Percentiles rank a stretch among this genome's conserved stretches.
Evolutionary conservation across 2,888 invertebrate species (phyloP).

Genomic region (Chrysina gloriosa): DNA sequence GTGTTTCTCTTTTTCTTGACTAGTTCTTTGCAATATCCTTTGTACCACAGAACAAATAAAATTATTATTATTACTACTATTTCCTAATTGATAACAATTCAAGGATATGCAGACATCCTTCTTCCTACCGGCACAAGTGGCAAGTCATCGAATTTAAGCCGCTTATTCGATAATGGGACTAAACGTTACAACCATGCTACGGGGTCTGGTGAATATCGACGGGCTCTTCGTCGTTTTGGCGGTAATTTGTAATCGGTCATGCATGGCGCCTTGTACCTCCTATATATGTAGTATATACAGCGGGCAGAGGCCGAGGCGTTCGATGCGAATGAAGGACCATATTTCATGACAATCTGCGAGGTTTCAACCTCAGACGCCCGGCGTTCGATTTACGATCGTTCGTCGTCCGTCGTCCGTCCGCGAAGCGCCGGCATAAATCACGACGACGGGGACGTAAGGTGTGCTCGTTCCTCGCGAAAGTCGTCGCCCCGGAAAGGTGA

Average conservation of each 20-base stretch:
- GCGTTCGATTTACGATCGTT: conserved; percentile 60
- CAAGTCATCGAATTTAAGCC: too few species aligned
- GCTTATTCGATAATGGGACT: too few species aligned
- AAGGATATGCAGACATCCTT: too few species aligned
- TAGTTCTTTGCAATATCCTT: too few species aligned
- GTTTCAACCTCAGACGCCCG: conserved; percentile 61
- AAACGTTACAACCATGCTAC: too few species aligned
- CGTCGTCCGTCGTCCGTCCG: conserved; percentile 56
- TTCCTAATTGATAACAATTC: too few species aligned
- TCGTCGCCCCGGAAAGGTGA: too few species aligned
- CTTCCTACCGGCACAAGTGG: too few species aligned
- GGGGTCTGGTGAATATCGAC: conserved; percentile 47
- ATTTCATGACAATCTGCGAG: conserved; percentile 62
- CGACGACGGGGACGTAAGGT: conserved; percentile 1
- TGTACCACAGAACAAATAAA: too few species aligned
- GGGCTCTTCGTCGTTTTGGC: conserved; percentile 46
- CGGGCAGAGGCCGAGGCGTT: conserved; percentile 47
- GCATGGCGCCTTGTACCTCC: conserved; percentile 47
- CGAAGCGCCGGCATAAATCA: conserved; percentile 48
- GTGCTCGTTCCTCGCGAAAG: too few species aligned
- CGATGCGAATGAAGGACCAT: conserved; percentile 61
- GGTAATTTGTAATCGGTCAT: conserved; percentile 58
- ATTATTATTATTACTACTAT: too few species aligned
- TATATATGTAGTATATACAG: conserved; percentile 48
- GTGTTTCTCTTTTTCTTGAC: too few species aligned